Base-by-base conservation (phyloP, 23 tunicate species). In the Oikopleura albicans region DNA sequence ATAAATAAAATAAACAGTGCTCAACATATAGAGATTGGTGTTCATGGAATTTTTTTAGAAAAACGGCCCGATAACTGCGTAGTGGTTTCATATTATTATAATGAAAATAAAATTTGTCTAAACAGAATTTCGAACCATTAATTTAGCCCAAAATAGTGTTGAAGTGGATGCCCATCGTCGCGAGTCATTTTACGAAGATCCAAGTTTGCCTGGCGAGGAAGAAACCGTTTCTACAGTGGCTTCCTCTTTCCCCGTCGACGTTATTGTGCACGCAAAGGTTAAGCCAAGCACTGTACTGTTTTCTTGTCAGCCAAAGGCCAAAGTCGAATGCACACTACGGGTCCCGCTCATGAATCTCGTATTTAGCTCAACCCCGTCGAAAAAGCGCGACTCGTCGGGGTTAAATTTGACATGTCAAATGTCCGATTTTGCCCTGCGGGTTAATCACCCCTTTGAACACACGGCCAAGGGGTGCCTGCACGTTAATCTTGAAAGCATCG, bases 171-270 rank as follows among this genome's bases (percentile, higher is more conserved):
- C n/a, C n/a, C n/a, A n/a, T n/a, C n/a, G n/a, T n/a, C n/a, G n/a
- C n/a, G n/a, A n/a, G n/a, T n/a, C n/a, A n/a, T n/a, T n/a, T n/a
- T n/a, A n/a, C n/a, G n/a, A n/a, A n/a, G n/a, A n/a, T n/a, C n/a
- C n/a, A n/a, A n/a, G n/a, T n/a, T n/a, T n/a, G n/a, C n/a, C n/a
- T n/a, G 59, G 16, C 59, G 59, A 49, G 8, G 16, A 49, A 8
- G 22, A 49, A 8, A 8, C 22, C 59, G 59, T 8, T 8, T 22
- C 8, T 8, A 49, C 16, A 0, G 1, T 84, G 41, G 76, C 90
- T 40, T 87, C 85, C 0, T 88, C 99, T 40, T 89, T 95, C 4
- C 99, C 99, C 16, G 89, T 94, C 38, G 99, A 95, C 87, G 91
- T 92, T 38, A 86, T 95, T 0, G 99, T 89, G 0, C 89, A 56